These are phyloP conservation scores for Halyomorpha halys DNA, from an alignment of 1,140 invertebrate genomes.

Conservation along the genomic window DNA sequence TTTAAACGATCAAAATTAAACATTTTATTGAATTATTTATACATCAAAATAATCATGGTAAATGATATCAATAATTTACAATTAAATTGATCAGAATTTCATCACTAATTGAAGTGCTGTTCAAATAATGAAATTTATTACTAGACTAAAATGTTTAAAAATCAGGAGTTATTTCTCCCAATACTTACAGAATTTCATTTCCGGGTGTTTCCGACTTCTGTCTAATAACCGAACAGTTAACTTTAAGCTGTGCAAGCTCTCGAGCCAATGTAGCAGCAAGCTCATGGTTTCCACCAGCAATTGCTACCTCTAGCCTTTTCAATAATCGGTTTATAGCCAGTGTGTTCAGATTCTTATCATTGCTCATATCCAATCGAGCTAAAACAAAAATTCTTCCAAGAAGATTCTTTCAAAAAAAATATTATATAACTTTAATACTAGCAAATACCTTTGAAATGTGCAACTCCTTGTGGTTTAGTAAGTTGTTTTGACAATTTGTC, in stretches of 20 bases:
- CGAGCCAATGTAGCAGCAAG: constrained; percentile 55
- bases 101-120: too few relatives aligned
- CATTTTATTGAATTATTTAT: too few relatives aligned
- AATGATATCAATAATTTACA: too few relatives aligned
- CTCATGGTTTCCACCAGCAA: constrained; percentile 53
- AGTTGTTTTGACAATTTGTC: constrained; percentile 31
- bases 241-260: constrained; percentile 56
- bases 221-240: constrained; percentile 51
- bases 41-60: too few relatives aligned
- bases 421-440: neutral
- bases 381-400: neutral
- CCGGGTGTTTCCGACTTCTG: constrained; percentile 36
- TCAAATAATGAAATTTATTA: too few relatives aligned
- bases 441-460: constrained; percentile 35
- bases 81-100: too few relatives aligned
- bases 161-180: neutral
- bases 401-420: neutral
- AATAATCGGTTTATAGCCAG: constrained; percentile 51
- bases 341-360: constrained; percentile 40
- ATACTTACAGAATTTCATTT: constrained; percentile 25
- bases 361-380: constrained; percentile 22
- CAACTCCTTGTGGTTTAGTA: constrained; percentile 34
- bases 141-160: too few relatives aligned
- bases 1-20: too few relatives aligned
- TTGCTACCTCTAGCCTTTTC: constrained; percentile 53